Evolutionary conservation across 2,113 vertebrate species (phyloP), one percentile per base, ranked within the genome.

Genomic region (Mastomys coucha): DNA sequence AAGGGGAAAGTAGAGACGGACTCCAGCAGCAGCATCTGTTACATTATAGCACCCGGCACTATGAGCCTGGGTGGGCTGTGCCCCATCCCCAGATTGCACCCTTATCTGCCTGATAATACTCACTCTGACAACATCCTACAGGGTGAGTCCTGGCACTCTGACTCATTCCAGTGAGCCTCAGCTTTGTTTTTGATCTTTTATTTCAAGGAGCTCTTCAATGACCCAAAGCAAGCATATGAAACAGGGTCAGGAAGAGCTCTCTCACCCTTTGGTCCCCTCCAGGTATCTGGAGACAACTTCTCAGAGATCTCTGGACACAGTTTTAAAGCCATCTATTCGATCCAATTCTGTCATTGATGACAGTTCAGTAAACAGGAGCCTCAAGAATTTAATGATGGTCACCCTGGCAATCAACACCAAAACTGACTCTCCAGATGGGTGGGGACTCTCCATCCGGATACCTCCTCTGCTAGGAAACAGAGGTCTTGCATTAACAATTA

Each of bases 51-150:
- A 22, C 26, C 69, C 70, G 16, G 12, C 1, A 0, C 28, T 26
- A 5, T 10, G 1, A 76, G 42, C 70, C 39, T 0, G 0, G 0
- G 0, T 4, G n/a, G 20, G 12, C 69, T 13, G 7, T 1, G 9
- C 24, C 10, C 51, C 72, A 80, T 69, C 36, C 89, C 51, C 36
- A n/a, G n/a, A 31, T 39, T 39, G 11, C 1, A 4, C 28, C 31
- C 63, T 33, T 12, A 13, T 4, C 70, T n/a, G 60, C 84, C 89
- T 28, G 2, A 11, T 17, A 12, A 26, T 26, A 13, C 3, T 33
- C 11, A 2, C 14, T 84, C 77, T 86, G n/a, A 20, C 2, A 17
- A 7, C 39, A 51, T 42, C 20, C 63, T 51, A 0, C 2, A 12
- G 45, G 12, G 12, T 1, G 2, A 42, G 26, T 36, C 2, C 76